phyloP scores from a whole-genome alignment of 2,797 vertebrate genomes.

The Mergus octosetaceus region DNA sequence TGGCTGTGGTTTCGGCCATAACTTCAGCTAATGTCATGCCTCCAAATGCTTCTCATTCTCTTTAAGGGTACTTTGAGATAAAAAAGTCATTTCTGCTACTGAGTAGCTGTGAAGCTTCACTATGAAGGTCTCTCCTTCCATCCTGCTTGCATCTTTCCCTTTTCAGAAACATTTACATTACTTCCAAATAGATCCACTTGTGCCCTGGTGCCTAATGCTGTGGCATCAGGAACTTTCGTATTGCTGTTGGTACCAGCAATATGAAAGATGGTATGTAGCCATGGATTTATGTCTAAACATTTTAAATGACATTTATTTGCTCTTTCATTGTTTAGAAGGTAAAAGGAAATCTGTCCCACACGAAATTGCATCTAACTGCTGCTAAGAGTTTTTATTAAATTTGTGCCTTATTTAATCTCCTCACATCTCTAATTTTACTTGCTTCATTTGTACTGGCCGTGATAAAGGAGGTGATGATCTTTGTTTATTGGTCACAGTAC shows the following conservation, averaged over 20 bases:
- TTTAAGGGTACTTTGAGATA: neutral
- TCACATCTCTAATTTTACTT: neutral
- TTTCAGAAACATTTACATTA: neutral
- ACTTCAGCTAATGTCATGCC: neutral
- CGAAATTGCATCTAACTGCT: neutral
- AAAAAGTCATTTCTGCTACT: neutral
- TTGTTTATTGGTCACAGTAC: neutral
- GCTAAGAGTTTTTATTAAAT: neutral
- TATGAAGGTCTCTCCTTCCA: neutral
- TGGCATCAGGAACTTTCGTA: neutral
- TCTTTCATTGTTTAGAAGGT: neutral
- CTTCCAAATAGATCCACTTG: neutral
- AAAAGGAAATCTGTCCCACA: neutral
- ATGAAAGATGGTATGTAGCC: neutral
- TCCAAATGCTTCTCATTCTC: neutral
- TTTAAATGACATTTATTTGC: neutral
- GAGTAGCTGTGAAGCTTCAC: neutral
- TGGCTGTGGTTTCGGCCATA: neutral
- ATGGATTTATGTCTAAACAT: neutral
- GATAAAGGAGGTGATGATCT: neutral
- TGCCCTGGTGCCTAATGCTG: neutral
- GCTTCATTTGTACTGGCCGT: neutral
- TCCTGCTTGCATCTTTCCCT: neutral
- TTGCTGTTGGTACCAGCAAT: neutral
- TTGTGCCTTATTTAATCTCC: neutral